These are phyloP conservation scores for Bergia puertoricense DNA, from an alignment of 92 coral and sea anemone genomes.

Conservation along the genomic window DNA sequence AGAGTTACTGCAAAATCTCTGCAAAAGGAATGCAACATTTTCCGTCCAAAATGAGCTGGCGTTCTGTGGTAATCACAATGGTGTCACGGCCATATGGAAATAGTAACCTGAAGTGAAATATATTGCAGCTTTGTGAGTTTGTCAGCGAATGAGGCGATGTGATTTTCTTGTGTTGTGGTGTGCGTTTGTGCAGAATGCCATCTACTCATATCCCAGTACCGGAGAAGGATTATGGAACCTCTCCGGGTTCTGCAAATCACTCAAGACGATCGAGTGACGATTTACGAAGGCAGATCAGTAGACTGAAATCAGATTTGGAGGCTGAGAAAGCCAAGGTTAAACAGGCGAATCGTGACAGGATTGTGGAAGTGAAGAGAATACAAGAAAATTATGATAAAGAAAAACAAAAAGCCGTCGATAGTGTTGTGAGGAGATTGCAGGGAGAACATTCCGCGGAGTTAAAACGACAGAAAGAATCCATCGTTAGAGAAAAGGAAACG, in stretches of 20 bases:
- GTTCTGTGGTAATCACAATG: neutral
- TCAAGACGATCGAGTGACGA: constrained; percentile 82
- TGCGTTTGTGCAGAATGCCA: constrained; percentile 61
- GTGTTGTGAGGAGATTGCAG: constrained; percentile 73
- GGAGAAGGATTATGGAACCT: constrained; percentile 73
- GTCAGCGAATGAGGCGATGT: constrained; percentile 28
- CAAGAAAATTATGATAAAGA: constrained; percentile 92
- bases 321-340: constrained; percentile 85
- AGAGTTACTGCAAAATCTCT: constrained; percentile 4
- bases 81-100: constrained; percentile 23
- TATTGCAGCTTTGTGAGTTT: neutral
- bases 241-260: constrained; percentile 59
- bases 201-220: constrained; percentile 78
- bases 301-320: constrained; percentile 87
- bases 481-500: constrained; percentile 80
- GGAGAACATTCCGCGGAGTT: constrained; percentile 88
- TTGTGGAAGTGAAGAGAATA: constrained; percentile 80
- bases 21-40: constrained; percentile 36
- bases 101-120: neutral
- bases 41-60: constrained; percentile 23
- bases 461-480: constrained; percentile 68
- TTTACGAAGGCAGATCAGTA: constrained; percentile 78
- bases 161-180: constrained; percentile 1
- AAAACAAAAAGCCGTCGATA: constrained; percentile 86
- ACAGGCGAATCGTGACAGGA: constrained; percentile 91